A percentile compares a stretch with the other conserved stretches of the same genome.
Evolutionary conservation across 1,140 invertebrate species (phyloP).

Genomic region (Megalonaias nervosa): DNA sequence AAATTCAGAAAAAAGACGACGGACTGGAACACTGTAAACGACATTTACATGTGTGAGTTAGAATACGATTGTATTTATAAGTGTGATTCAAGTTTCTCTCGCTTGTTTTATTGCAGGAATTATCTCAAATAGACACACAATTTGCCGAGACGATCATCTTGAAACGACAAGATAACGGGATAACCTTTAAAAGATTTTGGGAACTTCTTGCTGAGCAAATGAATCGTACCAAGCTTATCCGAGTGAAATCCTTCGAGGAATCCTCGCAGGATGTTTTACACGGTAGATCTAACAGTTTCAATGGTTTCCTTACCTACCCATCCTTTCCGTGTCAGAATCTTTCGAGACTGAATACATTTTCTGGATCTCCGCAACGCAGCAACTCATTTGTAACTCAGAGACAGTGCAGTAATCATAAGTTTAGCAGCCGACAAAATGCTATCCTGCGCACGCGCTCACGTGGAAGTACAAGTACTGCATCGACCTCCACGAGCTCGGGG

Average conservation of each 20-base stretch:
- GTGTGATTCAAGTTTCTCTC: too few species aligned
- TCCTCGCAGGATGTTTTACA: slow-evolving; percentile 17
- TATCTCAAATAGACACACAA: too few species aligned
- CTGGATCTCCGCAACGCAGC: slow-evolving; percentile 18
- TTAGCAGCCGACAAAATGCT: slow-evolving; percentile 18
- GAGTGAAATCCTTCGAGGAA: slow-evolving; percentile 25
- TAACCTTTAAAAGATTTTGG: slow-evolving; percentile 10
- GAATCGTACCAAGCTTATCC: slow-evolving; percentile 31
- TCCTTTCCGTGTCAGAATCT: background rate
- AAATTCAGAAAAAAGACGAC: too few species aligned
- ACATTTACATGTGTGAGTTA: too few species aligned
- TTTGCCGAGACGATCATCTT: too few species aligned
- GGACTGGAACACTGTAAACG: too few species aligned
- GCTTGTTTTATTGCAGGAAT: too few species aligned
- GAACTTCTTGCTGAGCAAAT: slow-evolving; percentile 28
- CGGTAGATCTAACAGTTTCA: slow-evolving; percentile 32
- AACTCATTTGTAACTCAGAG: too few species aligned
- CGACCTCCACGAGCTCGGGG: slow-evolving; percentile 33
- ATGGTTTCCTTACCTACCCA: slow-evolving; percentile 9
- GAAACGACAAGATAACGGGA: too few species aligned
- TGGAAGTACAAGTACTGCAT: slow-evolving; percentile 36
- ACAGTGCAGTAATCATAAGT: too few species aligned
- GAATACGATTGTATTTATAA: too few species aligned
- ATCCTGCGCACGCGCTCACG: slow-evolving; percentile 30
- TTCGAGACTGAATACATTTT: slow-evolving; percentile 12